Base-by-base conservation (phyloP, 2,797 vertebrate species). In the Gallinago nigripennis region DNA sequence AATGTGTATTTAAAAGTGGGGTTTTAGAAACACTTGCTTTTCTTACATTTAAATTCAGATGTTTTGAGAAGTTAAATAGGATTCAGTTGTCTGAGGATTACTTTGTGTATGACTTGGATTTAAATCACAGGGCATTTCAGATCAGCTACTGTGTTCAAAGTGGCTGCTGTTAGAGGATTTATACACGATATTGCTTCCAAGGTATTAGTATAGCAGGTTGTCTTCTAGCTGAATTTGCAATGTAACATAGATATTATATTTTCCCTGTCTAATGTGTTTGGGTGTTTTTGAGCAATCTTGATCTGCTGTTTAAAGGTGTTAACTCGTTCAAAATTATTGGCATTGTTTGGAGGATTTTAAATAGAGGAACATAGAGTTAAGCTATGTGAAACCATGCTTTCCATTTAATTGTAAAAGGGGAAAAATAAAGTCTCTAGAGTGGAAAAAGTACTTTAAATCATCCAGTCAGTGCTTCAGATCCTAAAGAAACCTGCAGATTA, bases 81-180 rank as follows among this genome's bases (percentile, higher is more conserved):
- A 95, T 96, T 94, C 92, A 54, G 58, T 94, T 94, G 75, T 95
- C 96, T 95, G 90, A 97, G 93, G 94, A 97, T 96, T 97, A 95
- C 69, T 94, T 96, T 96, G 85, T 91, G 57, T 97, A 95, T 18
- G 31, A 76, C 85, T 96, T 96, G 93, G 96, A 92, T 96, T 97
- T 96, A 96, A 97, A 96, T 97, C 79, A 89, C 88, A 88, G 76
- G 60, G 53, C 64, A 80, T 96, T 96, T 96, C 83, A 95, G 78
- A 95, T 88, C 92, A 94, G 88, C 87, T 80, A 48, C 88, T 95
- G 54, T 76, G 72, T 89, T 96, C 95, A 95, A 96, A 94, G 79
- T 0, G 0, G 46, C 53, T 95, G 50, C 85, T 95, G 46, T 92
- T 92, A 88, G 83, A 93, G 94, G 90, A 94, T 96, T 97, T 94